phyloP scores from a whole-genome alignment of 2,113 vertebrate species.

The Anolis sagrei region DNA sequence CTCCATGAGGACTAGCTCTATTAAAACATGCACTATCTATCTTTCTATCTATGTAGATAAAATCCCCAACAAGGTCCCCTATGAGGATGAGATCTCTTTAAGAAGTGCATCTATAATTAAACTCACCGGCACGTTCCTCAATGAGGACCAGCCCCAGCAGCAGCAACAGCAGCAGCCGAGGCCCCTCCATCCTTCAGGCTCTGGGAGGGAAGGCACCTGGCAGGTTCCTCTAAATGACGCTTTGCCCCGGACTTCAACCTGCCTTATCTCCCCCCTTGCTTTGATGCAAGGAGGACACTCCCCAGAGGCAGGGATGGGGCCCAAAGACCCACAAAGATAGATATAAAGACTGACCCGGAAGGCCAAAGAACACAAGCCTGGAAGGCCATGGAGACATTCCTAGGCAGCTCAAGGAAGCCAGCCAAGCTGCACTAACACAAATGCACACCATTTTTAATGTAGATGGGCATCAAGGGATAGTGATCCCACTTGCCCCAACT shows the following conservation, averaged over 20 bases:
- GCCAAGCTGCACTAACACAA: not conserved
- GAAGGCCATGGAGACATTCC: not conserved
- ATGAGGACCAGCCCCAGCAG: constrained; percentile 14
- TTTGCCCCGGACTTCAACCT: constrained; percentile 62
- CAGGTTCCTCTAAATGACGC: constrained; percentile 13
- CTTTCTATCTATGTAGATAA: no score
- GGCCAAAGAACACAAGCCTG: no score
- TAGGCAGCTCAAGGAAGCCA: not conserved
- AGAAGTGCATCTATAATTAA: no score
- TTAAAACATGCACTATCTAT: no score
- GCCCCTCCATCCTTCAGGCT: not conserved
- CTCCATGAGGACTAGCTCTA: no score
- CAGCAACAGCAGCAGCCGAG: accelerated
- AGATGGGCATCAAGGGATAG: no score
- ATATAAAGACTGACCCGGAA: not conserved
- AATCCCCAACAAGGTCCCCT: constrained; percentile 42
- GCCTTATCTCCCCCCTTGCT: not conserved
- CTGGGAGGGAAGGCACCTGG: not conserved
- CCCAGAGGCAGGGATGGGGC: no score
- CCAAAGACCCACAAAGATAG: not conserved
- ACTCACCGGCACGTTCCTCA: constrained; percentile 46
- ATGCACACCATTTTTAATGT: not conserved
- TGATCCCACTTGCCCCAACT: no score
- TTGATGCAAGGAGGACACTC: accelerated
- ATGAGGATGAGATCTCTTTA: not conserved